These are phyloP conservation scores for Cinclus mexicanus DNA, from an alignment of 2,113 vertebrate species.

Conservation along the genomic window DNA sequence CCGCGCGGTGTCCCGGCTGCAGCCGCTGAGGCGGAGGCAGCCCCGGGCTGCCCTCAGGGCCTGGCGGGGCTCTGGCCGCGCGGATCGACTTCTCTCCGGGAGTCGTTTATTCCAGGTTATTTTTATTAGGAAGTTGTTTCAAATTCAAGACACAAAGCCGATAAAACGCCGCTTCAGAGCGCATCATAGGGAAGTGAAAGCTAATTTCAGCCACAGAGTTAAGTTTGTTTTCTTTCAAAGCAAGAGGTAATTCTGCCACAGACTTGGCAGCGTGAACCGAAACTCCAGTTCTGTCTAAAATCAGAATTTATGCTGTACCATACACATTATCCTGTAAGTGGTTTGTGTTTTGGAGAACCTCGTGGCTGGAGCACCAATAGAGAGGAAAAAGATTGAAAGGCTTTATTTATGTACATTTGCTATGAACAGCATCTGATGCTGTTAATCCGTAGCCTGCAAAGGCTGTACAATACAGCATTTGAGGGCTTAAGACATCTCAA, in stretches of 20 bases:
- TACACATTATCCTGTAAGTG: not conserved
- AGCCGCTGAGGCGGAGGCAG: not conserved
- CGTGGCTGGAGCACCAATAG: constrained; percentile 15
- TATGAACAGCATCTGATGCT: not conserved
- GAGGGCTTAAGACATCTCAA: not conserved
- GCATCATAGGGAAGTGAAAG: not conserved
- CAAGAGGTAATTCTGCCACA: not conserved
- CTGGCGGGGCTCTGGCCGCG: not conserved
- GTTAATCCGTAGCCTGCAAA: not conserved
- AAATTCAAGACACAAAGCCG: not conserved
- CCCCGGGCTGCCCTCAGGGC: not conserved
- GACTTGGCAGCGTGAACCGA: not conserved
- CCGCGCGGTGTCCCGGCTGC: not conserved
- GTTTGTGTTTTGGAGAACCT: not conserved
- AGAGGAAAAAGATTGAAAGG: not conserved
- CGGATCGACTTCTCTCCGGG: not conserved
- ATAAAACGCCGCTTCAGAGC: not conserved
- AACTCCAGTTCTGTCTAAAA: not conserved
- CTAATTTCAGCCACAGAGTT: not conserved
- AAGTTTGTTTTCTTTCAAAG: not conserved
- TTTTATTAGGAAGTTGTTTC: constrained; percentile 55
- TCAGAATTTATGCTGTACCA: not conserved
- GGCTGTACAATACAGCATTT: not conserved
- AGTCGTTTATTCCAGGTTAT: constrained; percentile 18
- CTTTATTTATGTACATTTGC: not conserved